Base-by-base conservation (phyloP, 1,140 invertebrate species). In the Trissolcus basalis region DNA sequence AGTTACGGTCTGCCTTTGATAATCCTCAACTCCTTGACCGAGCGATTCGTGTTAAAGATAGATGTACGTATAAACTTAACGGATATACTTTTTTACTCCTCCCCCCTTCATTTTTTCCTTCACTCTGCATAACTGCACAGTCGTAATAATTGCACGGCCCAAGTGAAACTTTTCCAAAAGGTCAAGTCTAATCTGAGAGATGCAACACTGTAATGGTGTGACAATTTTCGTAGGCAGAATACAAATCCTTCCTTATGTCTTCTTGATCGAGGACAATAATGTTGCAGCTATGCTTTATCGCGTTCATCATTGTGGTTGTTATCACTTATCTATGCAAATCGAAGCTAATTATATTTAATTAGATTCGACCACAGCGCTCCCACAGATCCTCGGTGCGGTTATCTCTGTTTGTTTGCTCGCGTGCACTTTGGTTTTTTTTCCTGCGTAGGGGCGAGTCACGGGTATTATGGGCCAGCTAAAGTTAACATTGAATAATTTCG, bases 291-390 rank as follows among this genome's bases (percentile, higher is more conserved):
- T 65, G 81, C 74, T 80, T 88, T 88, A 87, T 87, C 86, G 81
- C 81, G 79, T 75, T 88, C 88, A 89, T 88, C 87, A 82, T 75
- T 79, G 86, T 87, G 84, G 88, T 86, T 86, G 86, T 85, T 82
- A 87, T 87, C 84, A 82, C 68, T 80, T 87, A 88, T 88, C 87
- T 88, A 88, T 88, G 87, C 86, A 88, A 89, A 89, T 89, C 87
- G 79, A 82, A 81, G 82, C 87, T 88, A 89, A 89, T 88, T 88
- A 89, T 89, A 89, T 89, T 89, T 89, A 89, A 89, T 89, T 88
- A 89, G 87, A 88, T 88, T 87, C 86, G 82, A 85, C 82, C 84
- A 77, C 81, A 81, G 81, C 81, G 80, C 79, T 82, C 80, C 80
- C 80, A 83, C 83, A 80, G 83, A 86, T 86, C 83, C 77, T 77